Evolutionary conservation across 1,140 invertebrate species (phyloP).

Genomic region (Elymnias hypermnestra): DNA sequence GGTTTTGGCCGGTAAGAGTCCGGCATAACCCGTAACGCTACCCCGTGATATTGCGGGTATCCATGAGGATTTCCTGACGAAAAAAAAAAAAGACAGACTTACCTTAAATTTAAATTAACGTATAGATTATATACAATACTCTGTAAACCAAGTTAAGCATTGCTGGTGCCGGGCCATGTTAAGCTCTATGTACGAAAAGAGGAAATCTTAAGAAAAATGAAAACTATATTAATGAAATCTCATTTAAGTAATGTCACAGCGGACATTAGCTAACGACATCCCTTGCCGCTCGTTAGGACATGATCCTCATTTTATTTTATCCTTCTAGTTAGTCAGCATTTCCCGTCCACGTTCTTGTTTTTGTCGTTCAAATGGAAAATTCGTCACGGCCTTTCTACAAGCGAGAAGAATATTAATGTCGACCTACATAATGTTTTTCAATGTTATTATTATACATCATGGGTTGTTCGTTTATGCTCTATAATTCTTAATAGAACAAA

Average conservation of each 20-base stretch:
- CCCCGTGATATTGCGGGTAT: too few relatives aligned
- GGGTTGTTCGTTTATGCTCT: background rate
- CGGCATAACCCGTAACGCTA: too few relatives aligned
- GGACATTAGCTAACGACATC: conserved; percentile 7
- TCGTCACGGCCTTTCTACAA: conserved; percentile 2
- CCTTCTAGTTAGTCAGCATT: conserved; percentile 6
- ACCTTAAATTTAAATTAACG: too few relatives aligned
- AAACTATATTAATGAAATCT: conserved; percentile 4
- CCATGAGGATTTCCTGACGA: too few relatives aligned
- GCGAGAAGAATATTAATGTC: conserved; percentile 1
- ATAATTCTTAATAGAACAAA: too few relatives aligned
- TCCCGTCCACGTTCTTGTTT: background rate
- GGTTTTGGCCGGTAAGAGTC: too few relatives aligned
- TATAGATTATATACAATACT: too few relatives aligned
- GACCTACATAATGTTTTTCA: conserved; percentile 1
- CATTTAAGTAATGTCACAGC: conserved; percentile 4
- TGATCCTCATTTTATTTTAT: conserved; percentile 8
- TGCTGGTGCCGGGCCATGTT: too few relatives aligned
- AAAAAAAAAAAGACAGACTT: too few relatives aligned
- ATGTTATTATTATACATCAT: background rate
- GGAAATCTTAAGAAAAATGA: background rate
- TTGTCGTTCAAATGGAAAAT: conserved; percentile 2
- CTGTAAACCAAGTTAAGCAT: too few relatives aligned
- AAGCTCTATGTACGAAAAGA: too few relatives aligned
- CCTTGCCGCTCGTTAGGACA: conserved; percentile 5